Evolutionary conservation across 2,113 vertebrate genomes (phyloP).

Genomic region (Anolis carolinensis): DNA sequence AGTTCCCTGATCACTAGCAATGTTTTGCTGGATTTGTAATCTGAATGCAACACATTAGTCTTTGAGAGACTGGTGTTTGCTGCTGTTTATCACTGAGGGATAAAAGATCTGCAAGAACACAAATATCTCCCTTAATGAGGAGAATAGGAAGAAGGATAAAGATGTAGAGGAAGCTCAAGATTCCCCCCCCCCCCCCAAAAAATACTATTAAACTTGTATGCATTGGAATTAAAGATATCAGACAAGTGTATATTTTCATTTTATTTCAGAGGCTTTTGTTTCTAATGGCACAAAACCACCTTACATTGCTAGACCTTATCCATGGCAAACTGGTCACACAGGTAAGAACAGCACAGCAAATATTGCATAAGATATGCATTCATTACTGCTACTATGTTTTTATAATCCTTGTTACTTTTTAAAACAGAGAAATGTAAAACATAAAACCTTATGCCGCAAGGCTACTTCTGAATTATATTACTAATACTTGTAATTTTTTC

Average conservation of each 20-base stretch:
- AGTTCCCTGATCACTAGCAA: not conserved
- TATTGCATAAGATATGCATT: conserved; percentile 11
- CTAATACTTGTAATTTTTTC: conserved; percentile 19
- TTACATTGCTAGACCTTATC: conserved; percentile 85
- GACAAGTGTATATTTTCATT: conserved; percentile 29
- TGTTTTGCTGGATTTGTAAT: not conserved
- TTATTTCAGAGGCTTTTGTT: conserved; percentile 56
- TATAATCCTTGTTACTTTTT: not conserved
- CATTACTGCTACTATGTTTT: conserved; percentile 27
- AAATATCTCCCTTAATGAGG: not conserved
- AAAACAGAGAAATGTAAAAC: not conserved
- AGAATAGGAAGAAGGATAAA: not conserved
- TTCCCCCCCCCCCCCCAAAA: no score
- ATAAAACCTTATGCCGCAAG: conserved; percentile 7
- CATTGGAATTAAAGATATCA: not conserved
- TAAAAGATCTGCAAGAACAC: not conserved
- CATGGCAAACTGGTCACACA: conserved; percentile 83
- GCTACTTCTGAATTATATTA: not conserved
- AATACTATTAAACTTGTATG: not conserved
- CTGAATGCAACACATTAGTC: not conserved
- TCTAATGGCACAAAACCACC: conserved; percentile 62
- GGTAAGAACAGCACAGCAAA: conserved; percentile 76
- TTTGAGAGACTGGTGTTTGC: not conserved
- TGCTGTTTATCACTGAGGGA: not conserved
- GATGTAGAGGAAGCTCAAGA: not conserved